Base-by-base conservation (phyloP, 2,888 invertebrate genomes). In the Sesia bembeciformis region DNA sequence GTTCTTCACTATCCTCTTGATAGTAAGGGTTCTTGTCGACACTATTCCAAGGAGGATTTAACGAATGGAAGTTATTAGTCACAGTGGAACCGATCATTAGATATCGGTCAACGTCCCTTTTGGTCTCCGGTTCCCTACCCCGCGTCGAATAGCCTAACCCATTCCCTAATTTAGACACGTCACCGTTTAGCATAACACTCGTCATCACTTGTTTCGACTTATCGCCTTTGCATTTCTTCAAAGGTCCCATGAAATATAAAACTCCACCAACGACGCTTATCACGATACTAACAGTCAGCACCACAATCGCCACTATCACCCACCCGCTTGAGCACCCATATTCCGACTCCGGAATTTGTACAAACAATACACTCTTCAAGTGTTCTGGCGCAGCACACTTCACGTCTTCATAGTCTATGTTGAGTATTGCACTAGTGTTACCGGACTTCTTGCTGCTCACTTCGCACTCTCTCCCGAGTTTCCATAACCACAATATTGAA, bases 401-500 rank as follows among this genome's bases (percentile, higher is more conserved):
- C 46, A 93, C 89, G 56, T 90, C 85, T 59, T 91, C 89, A 56
- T 91, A 89, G 72, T 92, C 92, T 64, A 93, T 86, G 66, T 83
- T 84, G 51, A 90, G 70, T 66, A 81, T 78, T 52, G 79, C 64
- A 66, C 81, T 82, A 49, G 79, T 69, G 60, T 86, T 87, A 50
- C 76, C 79, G 55, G 77, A 74, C 57, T 77, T 82, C 58, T 74
- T 84, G 57, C 68, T 79, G 55, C 72, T 84, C 4, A 79, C 69
- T 70, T 86, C 85, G 67, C 84, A 85, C 57, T 87, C 86, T 60
- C 76, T 78, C 39, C 82, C 84, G 51, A 96, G 89, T 70, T 93
- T 93, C 95, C 96, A 96, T 50, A 97, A 85, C 97, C 97, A 97
- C 59, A 95, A 90, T 57, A 97, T 84, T 53, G 96, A 96, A 74